Percentiles rank a stretch among this genome's conserved stretches.
Evolutionary conservation across 2,113 vertebrate genomes (phyloP).

Genomic region (Caranx melampygus): DNA sequence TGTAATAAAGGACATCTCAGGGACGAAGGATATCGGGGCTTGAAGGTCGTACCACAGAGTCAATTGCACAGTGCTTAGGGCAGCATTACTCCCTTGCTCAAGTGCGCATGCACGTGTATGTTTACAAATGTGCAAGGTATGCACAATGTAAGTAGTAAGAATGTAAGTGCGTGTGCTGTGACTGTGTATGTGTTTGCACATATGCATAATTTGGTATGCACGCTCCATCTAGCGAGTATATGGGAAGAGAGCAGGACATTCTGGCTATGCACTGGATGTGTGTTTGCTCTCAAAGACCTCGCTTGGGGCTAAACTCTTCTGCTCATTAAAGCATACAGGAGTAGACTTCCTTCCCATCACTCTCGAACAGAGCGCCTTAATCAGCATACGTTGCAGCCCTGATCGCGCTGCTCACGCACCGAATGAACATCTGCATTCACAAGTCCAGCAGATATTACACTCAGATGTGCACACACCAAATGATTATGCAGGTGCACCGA

Average conservation of each 20-base stretch:
- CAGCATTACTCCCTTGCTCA: slow-evolving; percentile 63
- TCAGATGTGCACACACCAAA: neutral
- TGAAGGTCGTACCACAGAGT: slow-evolving; percentile 75
- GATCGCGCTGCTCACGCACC: slow-evolving; percentile 27
- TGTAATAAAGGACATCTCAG: slow-evolving; percentile 67
- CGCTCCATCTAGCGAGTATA: slow-evolving; percentile 34
- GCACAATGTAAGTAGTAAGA: slow-evolving; percentile 40
- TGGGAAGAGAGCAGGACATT: slow-evolving; percentile 30
- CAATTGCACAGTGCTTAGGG: slow-evolving; percentile 71
- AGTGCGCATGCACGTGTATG: slow-evolving; percentile 26
- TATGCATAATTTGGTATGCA: slow-evolving; percentile 54
- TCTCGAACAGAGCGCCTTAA: slow-evolving; percentile 28
- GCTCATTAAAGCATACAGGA: slow-evolving; percentile 72
- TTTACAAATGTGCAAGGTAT: slow-evolving; percentile 57
- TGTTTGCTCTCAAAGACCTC: slow-evolving; percentile 57
- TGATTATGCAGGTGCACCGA: slow-evolving; percentile 13
- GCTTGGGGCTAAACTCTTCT: slow-evolving; percentile 55
- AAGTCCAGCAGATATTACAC: slow-evolving; percentile 35
- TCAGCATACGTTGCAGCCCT: slow-evolving; percentile 41
- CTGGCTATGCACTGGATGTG: slow-evolving; percentile 10
- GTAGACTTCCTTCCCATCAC: slow-evolving; percentile 37
- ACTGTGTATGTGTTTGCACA: slow-evolving; percentile 20
- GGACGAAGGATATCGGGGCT: slow-evolving; percentile 64
- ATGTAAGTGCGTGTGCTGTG: slow-evolving; percentile 11
- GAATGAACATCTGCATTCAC: slow-evolving; percentile 51